Conservation (phyloP, 2,113 vertebrate genomes). For the Bettongia penicillata region DNA sequence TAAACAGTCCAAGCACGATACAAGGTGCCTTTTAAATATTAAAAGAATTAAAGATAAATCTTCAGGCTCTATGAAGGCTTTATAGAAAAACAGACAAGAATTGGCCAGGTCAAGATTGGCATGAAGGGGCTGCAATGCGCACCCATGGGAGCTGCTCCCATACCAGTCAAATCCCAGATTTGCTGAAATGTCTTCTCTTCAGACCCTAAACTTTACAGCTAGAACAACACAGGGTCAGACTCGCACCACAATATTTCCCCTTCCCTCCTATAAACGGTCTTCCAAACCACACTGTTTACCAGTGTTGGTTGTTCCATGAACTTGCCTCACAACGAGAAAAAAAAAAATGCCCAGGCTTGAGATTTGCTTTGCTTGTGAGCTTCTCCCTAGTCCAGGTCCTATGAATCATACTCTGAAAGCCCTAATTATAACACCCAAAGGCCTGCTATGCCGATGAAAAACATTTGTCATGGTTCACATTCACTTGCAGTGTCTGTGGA, state of each 20-base stretch:
- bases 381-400: conserved; percentile 63
- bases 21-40: not conserved
- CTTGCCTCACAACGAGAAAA: conserved; percentile 55
- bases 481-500: conserved; percentile 27
- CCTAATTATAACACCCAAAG: conserved; percentile 72
- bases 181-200: not conserved
- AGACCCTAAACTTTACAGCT: not conserved
- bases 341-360: conserved; percentile 58
- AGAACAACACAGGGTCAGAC: not conserved
- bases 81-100: not conserved
- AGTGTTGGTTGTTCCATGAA: not conserved
- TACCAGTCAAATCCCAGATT: not conserved
- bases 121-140: not conserved
- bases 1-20: not conserved
- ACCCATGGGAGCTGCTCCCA: not conserved
- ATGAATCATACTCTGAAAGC: conserved; percentile 69
- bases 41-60: not conserved
- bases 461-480: conserved; percentile 66
- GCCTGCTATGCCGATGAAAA: conserved; percentile 68
- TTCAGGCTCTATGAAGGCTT: not conserved
- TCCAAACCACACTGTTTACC: conserved; percentile 2
- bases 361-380: conserved; percentile 53
- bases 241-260: not conserved
- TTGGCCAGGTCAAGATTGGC: not conserved
- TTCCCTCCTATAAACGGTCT: not conserved